Base-by-base conservation (phyloP, 2,888 invertebrate species). In the Nysson spinosus region DNA sequence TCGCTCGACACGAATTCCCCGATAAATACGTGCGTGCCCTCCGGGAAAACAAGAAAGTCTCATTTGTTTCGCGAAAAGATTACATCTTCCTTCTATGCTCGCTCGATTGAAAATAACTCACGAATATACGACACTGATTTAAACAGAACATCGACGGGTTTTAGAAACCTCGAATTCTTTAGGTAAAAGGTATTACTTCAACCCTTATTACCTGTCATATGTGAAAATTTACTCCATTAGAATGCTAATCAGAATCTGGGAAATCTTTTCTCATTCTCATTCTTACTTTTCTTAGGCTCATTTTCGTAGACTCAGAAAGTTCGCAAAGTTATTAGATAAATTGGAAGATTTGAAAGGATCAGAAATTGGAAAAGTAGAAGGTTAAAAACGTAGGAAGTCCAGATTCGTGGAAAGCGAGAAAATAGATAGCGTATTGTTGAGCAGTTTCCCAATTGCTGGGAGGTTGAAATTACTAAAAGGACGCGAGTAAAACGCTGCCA, bases 381-480 rank as follows among this genome's bases (percentile, higher is more conserved):
- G 16, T 24, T 26, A 39, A n/a, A 11, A 35, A 26, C 50, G 67
- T 54, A 50, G 50, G 65, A 35, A 40, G 49, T 7, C 16, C 5
- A 6, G 5, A 14, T 40, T 44, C 65, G 65, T 65, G 58, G 44
- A 50, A 67, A 64, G 54, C 1, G 17, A 35, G 46, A 65, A 67
- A 55, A 54, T 60, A 14, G 58, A 42, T 12, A 65, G 50, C 52
- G 50, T 58, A 67, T 65, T 67, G 58, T 65, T 16, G 39, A 19
- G 17, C 11, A 17, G 40, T 58, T 54, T 58, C 58, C 26, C 54
- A 55, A 65, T 54, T 43, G 44, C 35, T 16, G n/a, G 24, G 49
- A 47, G 34, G 34, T 22, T 26, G 20, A 49, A 39, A 20, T n/a
- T 5, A 19, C 20, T 26, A 52, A 28, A 26, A 22, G 17, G 24